Evolutionary conservation across 2,888 invertebrate genomes (phyloP).

Genomic region (Stegophylla sp.): DNA sequence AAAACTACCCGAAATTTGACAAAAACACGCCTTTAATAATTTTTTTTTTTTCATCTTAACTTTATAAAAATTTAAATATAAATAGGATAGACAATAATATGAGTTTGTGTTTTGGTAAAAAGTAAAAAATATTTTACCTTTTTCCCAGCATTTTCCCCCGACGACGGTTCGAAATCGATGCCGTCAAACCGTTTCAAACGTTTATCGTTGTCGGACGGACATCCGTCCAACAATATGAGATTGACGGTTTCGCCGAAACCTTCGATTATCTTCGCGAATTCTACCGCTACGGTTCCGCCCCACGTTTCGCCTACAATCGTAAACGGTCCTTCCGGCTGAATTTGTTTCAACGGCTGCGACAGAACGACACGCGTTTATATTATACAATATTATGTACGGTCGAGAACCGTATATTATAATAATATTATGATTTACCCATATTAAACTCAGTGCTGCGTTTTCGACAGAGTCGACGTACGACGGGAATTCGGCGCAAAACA

Average conservation of each 20-base stretch:
- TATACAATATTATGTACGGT: no score
- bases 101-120: no score
- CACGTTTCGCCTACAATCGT: slow-evolving; percentile 70
- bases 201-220: slow-evolving; percentile 58
- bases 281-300: slow-evolving; percentile 70
- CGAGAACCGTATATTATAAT: not conserved
- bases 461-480: slow-evolving; percentile 40
- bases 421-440: slow-evolving; percentile 60
- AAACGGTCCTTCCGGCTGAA: slow-evolving; percentile 66
- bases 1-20: no score
- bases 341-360: slow-evolving; percentile 60
- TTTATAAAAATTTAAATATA: no score
- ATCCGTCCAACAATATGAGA: slow-evolving; percentile 61
- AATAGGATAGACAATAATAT: no score
- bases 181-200: slow-evolving; percentile 44
- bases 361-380: not conserved
- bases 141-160: slow-evolving; percentile 4
- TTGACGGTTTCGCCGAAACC: slow-evolving; percentile 60
- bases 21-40: no score
- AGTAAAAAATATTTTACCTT: slow-evolving; percentile 45
- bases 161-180: slow-evolving; percentile 40
- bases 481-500: slow-evolving; percentile 65
- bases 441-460: slow-evolving; percentile 56
- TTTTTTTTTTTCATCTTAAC: no score
- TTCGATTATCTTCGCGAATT: slow-evolving; percentile 64